Conservation (phyloP, 1,140 invertebrate genomes). For the Papilio glaucus region DNA sequence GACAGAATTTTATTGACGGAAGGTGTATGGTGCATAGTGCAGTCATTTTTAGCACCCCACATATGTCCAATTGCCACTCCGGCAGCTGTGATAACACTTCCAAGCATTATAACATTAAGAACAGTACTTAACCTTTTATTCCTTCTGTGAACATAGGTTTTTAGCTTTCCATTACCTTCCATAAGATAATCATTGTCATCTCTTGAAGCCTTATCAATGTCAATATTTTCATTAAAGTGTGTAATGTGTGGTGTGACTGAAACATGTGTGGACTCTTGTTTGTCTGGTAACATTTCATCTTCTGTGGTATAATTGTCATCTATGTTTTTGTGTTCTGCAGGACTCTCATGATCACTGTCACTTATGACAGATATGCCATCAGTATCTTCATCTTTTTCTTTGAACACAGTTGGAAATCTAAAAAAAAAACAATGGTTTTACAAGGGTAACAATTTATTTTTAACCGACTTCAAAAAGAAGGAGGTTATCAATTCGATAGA, state of each 20-base stretch:
- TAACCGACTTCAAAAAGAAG: too few species aligned
- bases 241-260: slow-evolving; percentile 46
- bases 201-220: slow-evolving; percentile 50
- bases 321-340: slow-evolving; percentile 51
- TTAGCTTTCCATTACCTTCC: slow-evolving; percentile 64
- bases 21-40: slow-evolving; percentile 61
- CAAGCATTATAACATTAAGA: slow-evolving; percentile 77
- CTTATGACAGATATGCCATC: slow-evolving; percentile 79
- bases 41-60: slow-evolving; percentile 80
- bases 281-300: slow-evolving; percentile 54
- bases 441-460: background rate
- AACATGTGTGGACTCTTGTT: slow-evolving; percentile 50
- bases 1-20: slow-evolving; percentile 79
- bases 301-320: slow-evolving; percentile 50
- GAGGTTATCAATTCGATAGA: too few species aligned
- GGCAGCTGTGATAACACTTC: slow-evolving; percentile 77
- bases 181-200: slow-evolving; percentile 62
- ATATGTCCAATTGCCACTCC: slow-evolving; percentile 80
- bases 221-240: slow-evolving; percentile 43
- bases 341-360: slow-evolving; percentile 72
- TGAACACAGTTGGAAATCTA: slow-evolving; percentile 50
- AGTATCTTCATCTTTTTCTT: slow-evolving; percentile 77
- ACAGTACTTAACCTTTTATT: slow-evolving; percentile 79
- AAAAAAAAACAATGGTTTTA: slow-evolving; percentile 36
- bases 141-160: slow-evolving; percentile 79